Evolutionary conservation across 1,140 invertebrate genomes (phyloP), one percentile per base, ranked within the genome.

Genomic region (Hycleus cichorii): DNA sequence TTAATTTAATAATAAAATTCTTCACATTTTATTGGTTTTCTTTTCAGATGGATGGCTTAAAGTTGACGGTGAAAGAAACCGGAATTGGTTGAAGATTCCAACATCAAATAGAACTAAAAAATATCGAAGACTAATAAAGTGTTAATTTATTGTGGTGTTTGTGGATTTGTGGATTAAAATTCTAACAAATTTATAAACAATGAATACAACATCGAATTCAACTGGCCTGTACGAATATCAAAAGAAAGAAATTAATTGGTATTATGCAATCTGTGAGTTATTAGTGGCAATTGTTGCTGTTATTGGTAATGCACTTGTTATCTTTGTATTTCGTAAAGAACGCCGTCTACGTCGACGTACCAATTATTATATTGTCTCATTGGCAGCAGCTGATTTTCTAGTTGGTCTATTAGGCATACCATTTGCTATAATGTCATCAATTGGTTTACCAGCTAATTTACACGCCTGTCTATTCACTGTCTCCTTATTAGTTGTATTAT

Each of bases 331-430:
- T 71, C 77, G 79, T 5, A 82, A 84, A 42, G 90, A 93, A 59
- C 78, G 87, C 6, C 81, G 86, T 49, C 72, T 95, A 5, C 76
- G 91, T 4, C 75, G 90, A 39, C 80, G 91, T 43, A 93, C 91
- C 5, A 95, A 95, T 75, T 93, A 93, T 68, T 95, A 94, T 70
- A 93, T 95, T 58, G 86, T 93, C 26, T 93, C 91, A 0, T 73
- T 95, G 67, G 91, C 92, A 0, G 81, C 86, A 6, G 91, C 92
- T 1, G 91, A 95, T 71, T 81, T 94, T 8, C 75, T 95, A 2
- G 88, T 90, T 0, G 88, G 88, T 8, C 74, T 87, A 4, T 75
- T 89, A 69, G 81, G 91, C 1, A 89, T 95, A 42, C 92, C 92
- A 0, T 93, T 92, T 62, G 92, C 92, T 1, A 84, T 95, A 49